Base-by-base conservation (phyloP, 2,888 invertebrate species). In the Diabrotica balteata region DNA sequence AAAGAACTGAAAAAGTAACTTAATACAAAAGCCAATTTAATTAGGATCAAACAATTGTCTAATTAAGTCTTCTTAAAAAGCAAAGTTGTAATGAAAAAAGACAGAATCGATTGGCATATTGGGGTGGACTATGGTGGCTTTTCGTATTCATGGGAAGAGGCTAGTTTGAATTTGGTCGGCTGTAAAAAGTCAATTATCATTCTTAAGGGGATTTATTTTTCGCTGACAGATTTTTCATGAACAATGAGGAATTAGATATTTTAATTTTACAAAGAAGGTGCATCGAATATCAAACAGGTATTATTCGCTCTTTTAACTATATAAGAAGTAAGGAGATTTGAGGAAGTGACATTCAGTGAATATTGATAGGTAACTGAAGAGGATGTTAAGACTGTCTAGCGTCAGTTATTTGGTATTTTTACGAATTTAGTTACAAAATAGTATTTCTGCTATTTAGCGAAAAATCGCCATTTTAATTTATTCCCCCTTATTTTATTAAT, bases 11-110 rank as follows among this genome's bases (percentile, higher is more conserved):
- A 73, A 73, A 75, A 72, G 74, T 74, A 78, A 76, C 77, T 76
- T 76, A 75, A 74, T 75, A 76, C 77, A 77, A 78, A 80, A 80
- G 79, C 78, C 81, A 80, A 81, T 80, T 78, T 78, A 79, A 80
- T 81, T 80, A 79, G 78, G 77, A 80, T 81, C 82, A 81, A 81
- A 81, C 82, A 81, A 80, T 81, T 79, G 81, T 80, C 78, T 80
- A 80, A 82, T 82, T 82, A 80, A 80, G 79, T 79, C 79, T 78
- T 78, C 76, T 53, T 32, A 17, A 52, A 78, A 73, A 60, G 63
- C 58, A 50, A 57, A 50, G 71, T 71, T 68, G 70, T 66, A 73
- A 58, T 57, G n/a, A 51, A 57, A 50, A 22, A 42, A 57, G 44
- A 57, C 73, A 73, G 74, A 80, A 79, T 80, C 79, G 78, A 77